Base-by-base conservation (phyloP, 2,113 vertebrate genomes). In the Pogona vitticeps region DNA sequence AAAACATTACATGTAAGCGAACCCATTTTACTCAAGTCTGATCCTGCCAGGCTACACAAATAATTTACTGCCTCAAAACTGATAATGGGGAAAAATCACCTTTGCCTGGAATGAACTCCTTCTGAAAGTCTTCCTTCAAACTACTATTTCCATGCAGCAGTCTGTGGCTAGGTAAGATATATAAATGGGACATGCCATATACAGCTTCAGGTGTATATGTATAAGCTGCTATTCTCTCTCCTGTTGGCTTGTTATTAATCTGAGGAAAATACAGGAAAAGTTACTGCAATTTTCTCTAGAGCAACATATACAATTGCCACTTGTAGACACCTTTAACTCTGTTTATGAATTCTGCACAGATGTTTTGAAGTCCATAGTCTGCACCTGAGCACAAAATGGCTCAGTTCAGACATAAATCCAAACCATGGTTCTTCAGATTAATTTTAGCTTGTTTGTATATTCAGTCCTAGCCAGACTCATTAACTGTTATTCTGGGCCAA, bases 161-260 rank as follows among this genome's bases (percentile, higher is more conserved):
- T 3, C 98, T 94, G 90, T 99, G 98, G 86, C 94, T 96, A 1
- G 98, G 97, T 75, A 98, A 96, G 94, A 99, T 96, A 87, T 94
- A 96, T 76, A 99, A 88, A 76, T 98, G 98, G 33, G 98, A 98
- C 1, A 96, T 95, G 68, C 98, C 99, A 12, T 97, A 98, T 88
- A 99, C 93, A 10, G 94, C 97, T 95, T 99, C 99, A 2, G 98
- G 99, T 1, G 96, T 97, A 86, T 93, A 96, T n/a, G 98, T 96
- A 94, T 98, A 99, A 65, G 98, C 98, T 0, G 96, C 92, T 89
- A 99, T 88, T 76, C 91, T 97, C 88, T 99, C 98, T 89, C 96
- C 97, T 0, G 97, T 97, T 91, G 96, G 95, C 82, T 95, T 91
- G 26, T 97, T 98, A 38, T 97, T 95, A 80, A 98, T 93, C 99